Evolutionary conservation across 2,888 invertebrate species (phyloP).

Genomic region (Hirtodrosophila histrioides): DNA sequence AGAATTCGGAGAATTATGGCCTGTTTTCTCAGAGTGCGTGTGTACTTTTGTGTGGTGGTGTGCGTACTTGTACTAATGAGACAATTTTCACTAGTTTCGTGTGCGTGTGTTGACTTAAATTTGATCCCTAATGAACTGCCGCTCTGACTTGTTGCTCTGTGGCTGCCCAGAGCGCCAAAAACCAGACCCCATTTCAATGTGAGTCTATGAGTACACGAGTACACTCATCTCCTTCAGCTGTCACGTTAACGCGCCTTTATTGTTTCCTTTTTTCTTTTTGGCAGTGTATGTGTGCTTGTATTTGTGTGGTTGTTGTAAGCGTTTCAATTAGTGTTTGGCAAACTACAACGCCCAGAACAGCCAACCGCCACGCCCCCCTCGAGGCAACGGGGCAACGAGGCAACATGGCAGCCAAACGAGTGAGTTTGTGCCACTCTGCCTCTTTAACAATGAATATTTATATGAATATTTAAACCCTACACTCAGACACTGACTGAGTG

Average conservation of each 20-base stretch:
- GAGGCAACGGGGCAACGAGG: slow-evolving; percentile 2
- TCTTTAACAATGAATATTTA: slow-evolving; percentile 46
- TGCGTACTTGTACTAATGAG: slow-evolving; percentile 65
- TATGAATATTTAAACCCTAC: slow-evolving; percentile 49
- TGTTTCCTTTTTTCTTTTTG: slow-evolving; percentile 26
- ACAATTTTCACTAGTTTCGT: slow-evolving; percentile 69
- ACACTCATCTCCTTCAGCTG: slow-evolving; percentile 48
- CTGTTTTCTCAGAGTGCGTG: slow-evolving; percentile 10
- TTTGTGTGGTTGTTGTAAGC: slow-evolving; percentile 46
- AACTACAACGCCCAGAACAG: slow-evolving; percentile 39
- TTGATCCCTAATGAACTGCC: slow-evolving; percentile 76
- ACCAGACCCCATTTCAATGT: slow-evolving; percentile 5
- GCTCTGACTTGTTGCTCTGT: slow-evolving; percentile 70
- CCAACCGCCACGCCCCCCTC: slow-evolving; percentile 35
- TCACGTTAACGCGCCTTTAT: slow-evolving; percentile 50
- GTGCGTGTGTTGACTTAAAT: slow-evolving; percentile 63
- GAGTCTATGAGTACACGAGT: slow-evolving; percentile 16
- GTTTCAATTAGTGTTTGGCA: slow-evolving; percentile 75
- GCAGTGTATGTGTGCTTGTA: slow-evolving; percentile 13
- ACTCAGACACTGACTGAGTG: slow-evolving; percentile 4
- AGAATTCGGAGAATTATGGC: slow-evolving; percentile 50
- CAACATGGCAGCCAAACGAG: not conserved
- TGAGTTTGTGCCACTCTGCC: slow-evolving; percentile 10
- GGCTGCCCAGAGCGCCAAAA: slow-evolving; percentile 37
- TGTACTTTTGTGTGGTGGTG: slow-evolving; percentile 8